phyloP scores from a whole-genome alignment of 1,140 invertebrate species.

The Caenorhabditis tropicalis region DNA sequence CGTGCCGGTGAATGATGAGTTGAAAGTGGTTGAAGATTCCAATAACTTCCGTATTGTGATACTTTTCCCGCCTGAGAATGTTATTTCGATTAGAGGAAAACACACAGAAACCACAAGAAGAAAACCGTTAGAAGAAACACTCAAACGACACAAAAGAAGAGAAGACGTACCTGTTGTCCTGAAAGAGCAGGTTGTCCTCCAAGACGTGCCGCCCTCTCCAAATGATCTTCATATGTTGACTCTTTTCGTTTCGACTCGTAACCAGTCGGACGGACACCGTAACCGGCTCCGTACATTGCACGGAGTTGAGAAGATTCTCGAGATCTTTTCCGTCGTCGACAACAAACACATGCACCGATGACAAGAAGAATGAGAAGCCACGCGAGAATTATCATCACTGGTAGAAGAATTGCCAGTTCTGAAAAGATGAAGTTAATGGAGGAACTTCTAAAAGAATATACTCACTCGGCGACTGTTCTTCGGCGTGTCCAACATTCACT shows the following conservation, averaged over 20 bases:
- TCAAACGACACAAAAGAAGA: not conserved
- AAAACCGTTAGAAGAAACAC: not conserved
- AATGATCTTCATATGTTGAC: conserved; percentile 67
- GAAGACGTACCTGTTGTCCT: not conserved
- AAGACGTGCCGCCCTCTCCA: conserved; percentile 66
- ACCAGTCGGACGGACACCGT: conserved; percentile 65
- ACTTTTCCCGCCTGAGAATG: conserved; percentile 57
- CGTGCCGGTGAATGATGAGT: conserved; percentile 17
- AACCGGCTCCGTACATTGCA: conserved; percentile 67
- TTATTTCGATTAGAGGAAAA: conserved; percentile 31
- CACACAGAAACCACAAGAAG: not conserved
- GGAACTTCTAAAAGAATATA: not conserved
- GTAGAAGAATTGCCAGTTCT: conserved; percentile 67
- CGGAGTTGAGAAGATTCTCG: conserved; percentile 53
- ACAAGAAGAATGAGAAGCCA: conserved; percentile 66
- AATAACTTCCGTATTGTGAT: conserved; percentile 69
- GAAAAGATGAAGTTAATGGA: conserved; percentile 1
- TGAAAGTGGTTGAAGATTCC: conserved; percentile 61
- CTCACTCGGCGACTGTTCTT: conserved; percentile 11
- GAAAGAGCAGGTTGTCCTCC: conserved; percentile 12
- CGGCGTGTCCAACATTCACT: not conserved
- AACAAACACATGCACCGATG: conserved; percentile 67
- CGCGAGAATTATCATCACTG: conserved; percentile 65
- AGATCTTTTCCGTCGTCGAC: conserved; percentile 58
- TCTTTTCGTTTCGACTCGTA: conserved; percentile 59